Conservation (phyloP, 2,888 invertebrate genomes). For the Tachina grossa region DNA sequence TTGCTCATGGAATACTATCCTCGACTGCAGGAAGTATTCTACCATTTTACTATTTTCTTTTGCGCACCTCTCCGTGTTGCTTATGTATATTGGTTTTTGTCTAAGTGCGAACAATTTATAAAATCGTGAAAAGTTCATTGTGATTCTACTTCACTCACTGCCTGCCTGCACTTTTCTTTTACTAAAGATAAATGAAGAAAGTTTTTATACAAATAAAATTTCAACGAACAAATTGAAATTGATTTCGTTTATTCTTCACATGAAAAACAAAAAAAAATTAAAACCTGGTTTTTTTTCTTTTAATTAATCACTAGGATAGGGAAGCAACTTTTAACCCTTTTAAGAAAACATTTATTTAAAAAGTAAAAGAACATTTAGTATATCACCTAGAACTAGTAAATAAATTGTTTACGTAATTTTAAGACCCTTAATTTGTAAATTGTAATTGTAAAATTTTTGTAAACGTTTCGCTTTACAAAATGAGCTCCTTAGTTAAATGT, state of each 20-base stretch:
- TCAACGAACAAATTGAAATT: constrained; percentile 35
- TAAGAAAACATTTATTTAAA: neutral
- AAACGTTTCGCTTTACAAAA: too few relatives aligned
- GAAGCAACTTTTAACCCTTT: neutral
- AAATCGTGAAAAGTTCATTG: constrained; percentile 56
- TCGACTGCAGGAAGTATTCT: neutral
- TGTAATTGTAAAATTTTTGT: too few relatives aligned
- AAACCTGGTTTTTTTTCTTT: neutral
- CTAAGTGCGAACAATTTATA: constrained; percentile 52
- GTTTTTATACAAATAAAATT: constrained; percentile 35
- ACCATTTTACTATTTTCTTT: constrained; percentile 1
- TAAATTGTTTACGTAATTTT: too few relatives aligned
- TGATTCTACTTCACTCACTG: constrained; percentile 23
- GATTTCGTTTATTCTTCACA: constrained; percentile 34
- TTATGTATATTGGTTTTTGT: neutral
- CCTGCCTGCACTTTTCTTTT: constrained; percentile 10
- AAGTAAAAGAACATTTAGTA: too few relatives aligned
- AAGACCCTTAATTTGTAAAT: too few relatives aligned
- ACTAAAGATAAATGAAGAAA: constrained; percentile 52
- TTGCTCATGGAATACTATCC: constrained; percentile 13
- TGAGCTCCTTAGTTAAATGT: neutral
- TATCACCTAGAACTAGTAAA: too few relatives aligned
- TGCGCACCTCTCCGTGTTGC: neutral
- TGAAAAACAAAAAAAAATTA: neutral
- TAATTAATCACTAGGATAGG: neutral